These are phyloP conservation scores for Neoseiulus cucumeris DNA, from an alignment of 1,140 invertebrate species.

Conservation along the genomic window DNA sequence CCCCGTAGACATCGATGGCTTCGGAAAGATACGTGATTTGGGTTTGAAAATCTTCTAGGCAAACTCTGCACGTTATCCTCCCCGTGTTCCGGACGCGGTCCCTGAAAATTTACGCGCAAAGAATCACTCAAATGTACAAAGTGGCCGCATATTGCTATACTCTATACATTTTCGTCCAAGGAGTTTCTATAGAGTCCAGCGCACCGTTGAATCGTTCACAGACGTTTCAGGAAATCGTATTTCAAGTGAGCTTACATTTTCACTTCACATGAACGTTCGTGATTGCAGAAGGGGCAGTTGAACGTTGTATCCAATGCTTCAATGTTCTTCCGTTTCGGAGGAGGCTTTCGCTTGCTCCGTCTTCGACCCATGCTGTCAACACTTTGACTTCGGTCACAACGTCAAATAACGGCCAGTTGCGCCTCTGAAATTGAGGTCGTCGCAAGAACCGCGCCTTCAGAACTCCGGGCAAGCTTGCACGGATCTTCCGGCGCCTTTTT, in stretches of 20 bases:
- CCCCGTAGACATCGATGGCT: slow-evolving; percentile 94
- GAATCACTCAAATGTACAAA: no score
- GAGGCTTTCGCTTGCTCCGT: slow-evolving; percentile 91
- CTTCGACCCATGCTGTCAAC: slow-evolving; percentile 66
- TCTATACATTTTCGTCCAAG: no score
- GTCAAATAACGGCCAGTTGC: no score
- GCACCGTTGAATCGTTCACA: no score
- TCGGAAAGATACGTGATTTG: slow-evolving; percentile 87
- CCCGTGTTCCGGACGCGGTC: slow-evolving; percentile 79
- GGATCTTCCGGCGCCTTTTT: no score
- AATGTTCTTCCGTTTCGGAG: slow-evolving; percentile 78
- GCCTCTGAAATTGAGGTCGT: no score
- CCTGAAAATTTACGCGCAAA: no score
- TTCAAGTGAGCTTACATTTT: slow-evolving; percentile 47
- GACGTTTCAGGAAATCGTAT: not conserved
- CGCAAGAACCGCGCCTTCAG: no score
- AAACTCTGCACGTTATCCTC: slow-evolving; percentile 78
- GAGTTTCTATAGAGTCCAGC: no score
- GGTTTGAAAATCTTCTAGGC: slow-evolving; percentile 89
- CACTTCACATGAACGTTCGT: slow-evolving; percentile 97
- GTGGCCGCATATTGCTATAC: no score
- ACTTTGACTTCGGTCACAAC: no score
- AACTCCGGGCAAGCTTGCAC: no score
- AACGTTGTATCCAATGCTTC: slow-evolving; percentile 85
- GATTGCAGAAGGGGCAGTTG: slow-evolving; percentile 99